Base-by-base conservation (phyloP, 1,140 invertebrate species). In the Thalassaphorura encarpata region DNA sequence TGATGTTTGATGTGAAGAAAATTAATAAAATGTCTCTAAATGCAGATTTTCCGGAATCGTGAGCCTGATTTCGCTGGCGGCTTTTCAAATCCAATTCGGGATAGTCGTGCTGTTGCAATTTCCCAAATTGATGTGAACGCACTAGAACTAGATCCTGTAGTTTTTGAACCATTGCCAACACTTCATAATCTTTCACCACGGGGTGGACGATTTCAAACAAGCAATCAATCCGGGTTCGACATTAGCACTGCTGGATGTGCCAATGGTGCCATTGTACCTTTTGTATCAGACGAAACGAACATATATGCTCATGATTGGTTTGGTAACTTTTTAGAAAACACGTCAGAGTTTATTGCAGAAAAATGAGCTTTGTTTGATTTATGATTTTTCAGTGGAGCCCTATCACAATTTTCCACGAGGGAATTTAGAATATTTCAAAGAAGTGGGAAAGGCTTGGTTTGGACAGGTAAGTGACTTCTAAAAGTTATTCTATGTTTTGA, bases 401-500 rank as follows among this genome's bases (percentile, higher is more conserved):
- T 73, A 78, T 41, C 75, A 76, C 46, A 82, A 87, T 68, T 84
- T 89, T 66, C 83, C 87, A 0, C 75, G 88, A 61, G 80, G 80
- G 60, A 81, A 83, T 66, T 70, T 91, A 41, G 83, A 87, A 66
- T 93, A 89, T 69, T 75, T 89, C 1, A 78, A 81, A 64, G 87
- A 90, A 73, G 77, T 90, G 43, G 87, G 87, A 4, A 79, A 79
- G 65, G 87, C 87, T 23, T 90, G 87, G 87, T 93, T 90, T 75
- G 89, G 88, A 36, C 82, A 83, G 71, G 83, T 84, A 70, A 73
- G 70, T 74, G 6, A n/a, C n/a, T n/a, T n/a, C n/a, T n/a, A n/a
- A n/a, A n/a, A n/a, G n/a, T n/a, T n/a, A n/a, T n/a, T n/a, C n/a
- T n/a, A n/a, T n/a, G n/a, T n/a, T n/a, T n/a, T n/a, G n/a, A n/a